Conservation (phyloP, 2,888 invertebrate species). For the Mylabris sibirica region DNA sequence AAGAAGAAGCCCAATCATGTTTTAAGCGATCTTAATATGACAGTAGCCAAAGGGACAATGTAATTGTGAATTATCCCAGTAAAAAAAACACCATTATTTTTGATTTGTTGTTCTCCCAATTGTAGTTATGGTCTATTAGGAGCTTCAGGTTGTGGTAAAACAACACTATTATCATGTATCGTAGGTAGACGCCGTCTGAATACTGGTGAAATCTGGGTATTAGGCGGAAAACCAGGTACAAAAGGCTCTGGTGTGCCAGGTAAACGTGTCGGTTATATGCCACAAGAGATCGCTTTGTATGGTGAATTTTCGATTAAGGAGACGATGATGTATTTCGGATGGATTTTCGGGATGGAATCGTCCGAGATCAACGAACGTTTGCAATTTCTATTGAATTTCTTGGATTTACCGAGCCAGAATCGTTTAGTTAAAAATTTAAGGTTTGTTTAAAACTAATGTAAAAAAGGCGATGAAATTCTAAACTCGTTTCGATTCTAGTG, state of each 20-base stretch:
- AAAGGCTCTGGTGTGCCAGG: slow-evolving; percentile 92
- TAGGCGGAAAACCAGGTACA: slow-evolving; percentile 89
- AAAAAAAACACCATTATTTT: slow-evolving; percentile 2
- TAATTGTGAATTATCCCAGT: slow-evolving; percentile 61
- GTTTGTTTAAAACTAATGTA: no score
- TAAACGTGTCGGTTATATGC: slow-evolving; percentile 96
- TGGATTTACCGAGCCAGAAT: slow-evolving; percentile 87
- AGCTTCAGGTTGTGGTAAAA: slow-evolving; percentile 97
- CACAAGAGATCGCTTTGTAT: slow-evolving; percentile 89
- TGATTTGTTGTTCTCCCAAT: background rate
- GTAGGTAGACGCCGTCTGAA: slow-evolving; percentile 87
- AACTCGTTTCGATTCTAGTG: slow-evolving; percentile 64
- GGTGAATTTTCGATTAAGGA: slow-evolving; percentile 94
- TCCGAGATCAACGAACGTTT: slow-evolving; percentile 81
- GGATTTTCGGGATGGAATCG: slow-evolving; percentile 92
- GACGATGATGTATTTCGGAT: slow-evolving; percentile 96
- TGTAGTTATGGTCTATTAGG: slow-evolving; percentile 90
- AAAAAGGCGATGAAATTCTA: background rate
- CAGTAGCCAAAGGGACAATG: slow-evolving; percentile 94
- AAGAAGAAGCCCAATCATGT: slow-evolving; percentile 88
- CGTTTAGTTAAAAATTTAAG: slow-evolving; percentile 80
- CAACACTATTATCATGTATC: slow-evolving; percentile 90
- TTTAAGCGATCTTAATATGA: slow-evolving; percentile 89
- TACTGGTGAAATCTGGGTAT: slow-evolving; percentile 87
- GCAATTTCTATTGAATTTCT: slow-evolving; percentile 86